These are phyloP conservation scores for Pantherophis alleghaniensis DNA, from an alignment of 2,797 vertebrate genomes.

Conservation along the genomic window DNA sequence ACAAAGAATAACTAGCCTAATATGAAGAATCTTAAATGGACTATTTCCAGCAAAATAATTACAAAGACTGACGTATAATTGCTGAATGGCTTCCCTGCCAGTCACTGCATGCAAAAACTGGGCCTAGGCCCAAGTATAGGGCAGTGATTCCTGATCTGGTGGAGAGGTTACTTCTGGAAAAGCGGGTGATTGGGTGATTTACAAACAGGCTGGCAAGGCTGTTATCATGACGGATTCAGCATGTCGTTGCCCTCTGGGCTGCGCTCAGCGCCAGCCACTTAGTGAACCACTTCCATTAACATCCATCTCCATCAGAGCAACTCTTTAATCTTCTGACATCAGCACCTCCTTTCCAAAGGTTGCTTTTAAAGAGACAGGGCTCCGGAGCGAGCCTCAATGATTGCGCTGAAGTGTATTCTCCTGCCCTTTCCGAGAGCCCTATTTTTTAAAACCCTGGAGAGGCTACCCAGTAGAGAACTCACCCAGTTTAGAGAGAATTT, in stretches of 20 bases:
- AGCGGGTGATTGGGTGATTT: slow-evolving; percentile 15
- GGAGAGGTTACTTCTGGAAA: not conserved
- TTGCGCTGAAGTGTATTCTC: not conserved
- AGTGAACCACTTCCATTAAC: slow-evolving; percentile 68
- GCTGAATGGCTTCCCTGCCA: not conserved
- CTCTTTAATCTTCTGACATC: slow-evolving; percentile 70
- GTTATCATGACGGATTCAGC: slow-evolving; percentile 37
- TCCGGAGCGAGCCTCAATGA: not conserved
- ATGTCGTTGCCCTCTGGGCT: slow-evolving; percentile 29
- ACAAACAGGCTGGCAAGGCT: slow-evolving; percentile 19
- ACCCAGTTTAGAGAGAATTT: not conserved
- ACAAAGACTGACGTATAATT: not conserved
- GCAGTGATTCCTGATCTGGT: not conserved
- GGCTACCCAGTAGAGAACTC: not conserved
- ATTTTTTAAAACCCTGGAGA: not conserved
- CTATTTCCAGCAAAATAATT: not conserved
- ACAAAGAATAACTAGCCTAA: not conserved
- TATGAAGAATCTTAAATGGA: not conserved
- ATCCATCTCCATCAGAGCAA: slow-evolving; percentile 64
- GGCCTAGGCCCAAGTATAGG: not conserved
- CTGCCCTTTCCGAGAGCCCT: not conserved
- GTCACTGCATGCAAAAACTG: not conserved
- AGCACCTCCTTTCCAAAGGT: slow-evolving; percentile 54
- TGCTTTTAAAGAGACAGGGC: slow-evolving; percentile 22
- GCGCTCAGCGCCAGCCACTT: slow-evolving; percentile 54